Evolutionary conservation across 2,888 invertebrate species (phyloP).

Genomic region (Plebejus anna): DNA sequence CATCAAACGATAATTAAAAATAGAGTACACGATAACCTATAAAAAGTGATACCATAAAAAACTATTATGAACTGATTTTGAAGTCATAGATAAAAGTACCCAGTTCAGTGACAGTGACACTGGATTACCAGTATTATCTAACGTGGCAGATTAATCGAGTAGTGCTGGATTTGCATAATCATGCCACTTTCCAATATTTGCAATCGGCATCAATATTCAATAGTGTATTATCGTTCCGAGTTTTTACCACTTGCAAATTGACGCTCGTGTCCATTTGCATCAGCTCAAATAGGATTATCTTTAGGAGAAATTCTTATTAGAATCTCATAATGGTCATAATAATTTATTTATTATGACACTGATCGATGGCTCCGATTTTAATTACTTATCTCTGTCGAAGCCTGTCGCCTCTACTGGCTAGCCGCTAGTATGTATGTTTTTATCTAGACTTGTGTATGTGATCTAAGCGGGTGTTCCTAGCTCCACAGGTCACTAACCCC

Average conservation of each 20-base stretch:
- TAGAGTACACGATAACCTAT: background rate
- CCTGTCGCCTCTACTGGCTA: background rate
- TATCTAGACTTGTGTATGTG: constrained; percentile 20
- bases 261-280: constrained; percentile 3
- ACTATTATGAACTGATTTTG: background rate
- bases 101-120: constrained; percentile 20
- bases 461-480: constrained; percentile 28
- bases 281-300: background rate
- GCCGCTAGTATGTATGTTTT: constrained; percentile 3
- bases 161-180: background rate
- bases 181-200: constrained; percentile 11
- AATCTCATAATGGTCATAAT: background rate
- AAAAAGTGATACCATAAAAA: constrained; percentile 6
- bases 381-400: background rate
- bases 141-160: constrained; percentile 19
- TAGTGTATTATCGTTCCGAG: background rate
- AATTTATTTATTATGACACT: background rate
- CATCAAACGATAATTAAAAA: constrained; percentile 1
- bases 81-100: constrained; percentile 2
- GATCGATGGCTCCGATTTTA: background rate
- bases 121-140: constrained; percentile 14
- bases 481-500: constrained; percentile 35
- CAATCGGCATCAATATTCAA: background rate
- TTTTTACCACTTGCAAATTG: background rate
- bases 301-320: background rate